Percentiles rank a stretch among this genome's conserved stretches.
Evolutionary conservation across 2,797 vertebrate species (phyloP).

Genomic region (Tachyglossus aculeatus): DNA sequence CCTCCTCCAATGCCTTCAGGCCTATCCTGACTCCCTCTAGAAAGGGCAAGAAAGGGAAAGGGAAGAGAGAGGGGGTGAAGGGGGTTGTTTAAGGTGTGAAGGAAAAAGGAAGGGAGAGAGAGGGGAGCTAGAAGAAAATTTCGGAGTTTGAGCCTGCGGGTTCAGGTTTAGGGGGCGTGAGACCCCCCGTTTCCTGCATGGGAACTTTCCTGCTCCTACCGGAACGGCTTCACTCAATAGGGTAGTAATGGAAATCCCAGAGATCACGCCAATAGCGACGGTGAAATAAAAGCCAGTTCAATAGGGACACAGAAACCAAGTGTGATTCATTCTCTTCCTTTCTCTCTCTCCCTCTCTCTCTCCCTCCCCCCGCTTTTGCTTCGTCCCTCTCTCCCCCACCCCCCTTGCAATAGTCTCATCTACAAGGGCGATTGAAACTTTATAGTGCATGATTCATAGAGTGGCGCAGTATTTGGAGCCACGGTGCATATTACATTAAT

Average conservation of each 20-base stretch:
- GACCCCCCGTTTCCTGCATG: background rate
- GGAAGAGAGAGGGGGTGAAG: background rate
- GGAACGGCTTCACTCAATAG: background rate
- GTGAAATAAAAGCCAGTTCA: slow-evolving; percentile 62
- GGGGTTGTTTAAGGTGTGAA: background rate
- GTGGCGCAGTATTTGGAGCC: slow-evolving; percentile 63
- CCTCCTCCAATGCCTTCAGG: background rate
- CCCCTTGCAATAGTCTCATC: slow-evolving; percentile 58
- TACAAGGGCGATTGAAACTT: slow-evolving; percentile 76
- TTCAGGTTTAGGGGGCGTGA: too few relatives aligned
- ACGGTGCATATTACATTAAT: slow-evolving; percentile 72
- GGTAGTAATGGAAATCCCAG: slow-evolving; percentile 18
- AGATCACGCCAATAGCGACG: slow-evolving; percentile 40
- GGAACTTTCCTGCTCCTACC: too few relatives aligned
- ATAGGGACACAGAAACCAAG: slow-evolving; percentile 29
- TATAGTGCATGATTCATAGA: slow-evolving; percentile 76
- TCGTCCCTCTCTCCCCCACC: background rate
- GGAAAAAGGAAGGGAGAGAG: background rate
- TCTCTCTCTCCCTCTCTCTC: background rate
- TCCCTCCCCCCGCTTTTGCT: background rate
- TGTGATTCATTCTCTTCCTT: slow-evolving; percentile 10
- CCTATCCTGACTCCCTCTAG: background rate
- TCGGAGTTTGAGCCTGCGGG: too few relatives aligned
- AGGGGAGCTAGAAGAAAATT: too few relatives aligned
- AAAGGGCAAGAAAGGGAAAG: background rate